A percentile compares a stretch with the other conserved stretches of the same genome.
Conservation (phyloP, 2,797 vertebrate genomes). For the Brotula barbata region DNA sequence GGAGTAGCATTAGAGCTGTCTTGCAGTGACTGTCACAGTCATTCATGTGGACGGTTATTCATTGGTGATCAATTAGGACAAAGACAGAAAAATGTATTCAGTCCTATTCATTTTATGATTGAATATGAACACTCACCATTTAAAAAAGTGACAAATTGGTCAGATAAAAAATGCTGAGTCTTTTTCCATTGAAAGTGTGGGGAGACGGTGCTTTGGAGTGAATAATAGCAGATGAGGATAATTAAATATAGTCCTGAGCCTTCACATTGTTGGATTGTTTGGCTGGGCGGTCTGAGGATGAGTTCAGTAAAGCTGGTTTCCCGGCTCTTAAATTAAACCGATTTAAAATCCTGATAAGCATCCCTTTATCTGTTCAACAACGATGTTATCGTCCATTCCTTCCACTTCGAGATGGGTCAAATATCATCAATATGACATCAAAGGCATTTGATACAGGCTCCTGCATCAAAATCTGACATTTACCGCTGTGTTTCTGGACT, state of each 20-base stretch:
- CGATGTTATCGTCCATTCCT: constrained; percentile 61
- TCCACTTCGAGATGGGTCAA: constrained; percentile 61
- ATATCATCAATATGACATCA: constrained; percentile 53
- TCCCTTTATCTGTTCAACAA: constrained; percentile 40
- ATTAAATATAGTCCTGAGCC: constrained; percentile 76
- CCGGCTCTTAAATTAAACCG: constrained; percentile 62
- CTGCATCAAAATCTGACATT: constrained; percentile 64
- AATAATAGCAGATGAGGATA: constrained; percentile 80
- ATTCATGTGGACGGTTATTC: constrained; percentile 49
- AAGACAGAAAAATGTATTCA: constrained; percentile 46
- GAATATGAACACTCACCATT: constrained; percentile 21
- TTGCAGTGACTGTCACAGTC: constrained; percentile 29
- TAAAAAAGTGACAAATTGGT: constrained; percentile 19
- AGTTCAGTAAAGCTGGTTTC: constrained; percentile 33
- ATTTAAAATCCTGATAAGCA: constrained; percentile 61
- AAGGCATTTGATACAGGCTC: constrained; percentile 60
- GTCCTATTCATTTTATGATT: constrained; percentile 31
- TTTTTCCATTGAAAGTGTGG: neutral
- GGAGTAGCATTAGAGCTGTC: constrained; percentile 51
- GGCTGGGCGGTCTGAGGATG: constrained; percentile 38
- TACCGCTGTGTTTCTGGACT: constrained; percentile 36
- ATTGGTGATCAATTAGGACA: constrained; percentile 46
- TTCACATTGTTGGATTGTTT: constrained; percentile 22
- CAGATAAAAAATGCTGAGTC: neutral
- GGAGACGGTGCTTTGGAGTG: constrained; percentile 61